These are phyloP conservation scores for Conger conger DNA, from an alignment of 2,113 vertebrate genomes.

Conservation along the genomic window DNA sequence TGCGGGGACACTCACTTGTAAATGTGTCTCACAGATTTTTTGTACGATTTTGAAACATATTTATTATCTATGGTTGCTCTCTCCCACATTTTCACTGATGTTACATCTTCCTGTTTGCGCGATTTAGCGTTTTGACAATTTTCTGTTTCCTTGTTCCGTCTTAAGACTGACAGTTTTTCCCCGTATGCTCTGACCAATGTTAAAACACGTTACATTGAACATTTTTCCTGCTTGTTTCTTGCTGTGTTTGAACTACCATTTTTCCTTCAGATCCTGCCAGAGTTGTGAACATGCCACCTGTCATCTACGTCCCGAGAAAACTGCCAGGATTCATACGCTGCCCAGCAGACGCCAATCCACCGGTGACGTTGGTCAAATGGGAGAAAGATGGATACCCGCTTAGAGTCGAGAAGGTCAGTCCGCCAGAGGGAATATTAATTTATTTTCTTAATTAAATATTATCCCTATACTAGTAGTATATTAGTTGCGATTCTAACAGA, in stretches of 20 bases:
- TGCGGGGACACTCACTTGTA: not conserved
- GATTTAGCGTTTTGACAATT: too few relatives aligned
- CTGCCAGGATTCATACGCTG: constrained; percentile 97
- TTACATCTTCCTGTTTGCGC: too few relatives aligned
- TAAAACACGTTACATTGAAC: too few relatives aligned
- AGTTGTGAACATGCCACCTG: constrained; percentile 95
- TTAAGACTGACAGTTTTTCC: too few relatives aligned
- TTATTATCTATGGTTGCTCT: not conserved
- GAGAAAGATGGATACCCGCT: constrained; percentile 96
- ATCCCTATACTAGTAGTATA: too few relatives aligned
- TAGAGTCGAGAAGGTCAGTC: constrained; percentile 87
- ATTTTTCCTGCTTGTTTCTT: not conserved
- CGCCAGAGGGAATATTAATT: not conserved
- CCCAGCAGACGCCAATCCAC: constrained; percentile 94
- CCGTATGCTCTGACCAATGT: not conserved
- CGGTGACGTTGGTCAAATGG: constrained; percentile 92
- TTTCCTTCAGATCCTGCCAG: constrained; percentile 85
- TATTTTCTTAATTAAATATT: not conserved
- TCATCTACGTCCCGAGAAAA: constrained; percentile 95
- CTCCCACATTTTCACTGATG: not conserved
- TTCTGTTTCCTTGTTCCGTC: too few relatives aligned
- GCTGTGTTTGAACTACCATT: not conserved
- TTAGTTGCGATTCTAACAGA: not conserved
- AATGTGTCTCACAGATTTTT: not conserved
- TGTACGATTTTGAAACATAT: too few relatives aligned